Percentiles rank a stretch among this genome's conserved stretches.
Evolutionary conservation across 2,797 vertebrate species (phyloP).

Genomic region (Semotilus atromaculatus): DNA sequence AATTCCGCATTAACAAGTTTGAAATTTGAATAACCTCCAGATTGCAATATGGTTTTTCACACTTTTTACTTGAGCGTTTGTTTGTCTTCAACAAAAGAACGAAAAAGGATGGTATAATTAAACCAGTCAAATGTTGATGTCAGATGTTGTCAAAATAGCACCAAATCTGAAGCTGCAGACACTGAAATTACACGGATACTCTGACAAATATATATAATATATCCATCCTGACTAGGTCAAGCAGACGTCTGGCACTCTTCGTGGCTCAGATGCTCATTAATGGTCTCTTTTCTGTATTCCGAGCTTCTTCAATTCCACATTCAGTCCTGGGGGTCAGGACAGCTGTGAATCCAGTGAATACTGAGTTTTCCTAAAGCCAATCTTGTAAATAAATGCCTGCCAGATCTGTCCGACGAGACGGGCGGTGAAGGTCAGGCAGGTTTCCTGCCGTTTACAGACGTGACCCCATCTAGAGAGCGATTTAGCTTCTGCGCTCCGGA

Average conservation of each 20-base stretch:
- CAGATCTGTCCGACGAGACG: slow-evolving; percentile 18
- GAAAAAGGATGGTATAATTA: not conserved
- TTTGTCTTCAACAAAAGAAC: not conserved
- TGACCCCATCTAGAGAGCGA: slow-evolving; percentile 34
- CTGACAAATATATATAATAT: slow-evolving; percentile 10
- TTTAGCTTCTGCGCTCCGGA: slow-evolving; percentile 29
- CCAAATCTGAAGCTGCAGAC: not conserved
- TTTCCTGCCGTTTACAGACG: slow-evolving; percentile 20
- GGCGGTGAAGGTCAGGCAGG: slow-evolving; percentile 24
- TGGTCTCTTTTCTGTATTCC: slow-evolving; percentile 7
- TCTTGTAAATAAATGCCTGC: slow-evolving; percentile 41
- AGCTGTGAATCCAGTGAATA: slow-evolving; percentile 35
- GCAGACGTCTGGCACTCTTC: not conserved
- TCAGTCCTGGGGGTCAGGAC: slow-evolving; percentile 17
- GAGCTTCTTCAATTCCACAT: slow-evolving; percentile 26
- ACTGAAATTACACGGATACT: not conserved
- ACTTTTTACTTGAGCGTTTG: not conserved
- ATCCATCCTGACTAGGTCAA: slow-evolving; percentile 7
- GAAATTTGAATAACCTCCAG: not conserved
- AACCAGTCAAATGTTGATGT: too few relatives aligned
- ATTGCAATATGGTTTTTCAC: slow-evolving; percentile 17
- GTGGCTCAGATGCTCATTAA: slow-evolving; percentile 27
- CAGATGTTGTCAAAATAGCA: not conserved
- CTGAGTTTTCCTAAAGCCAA: slow-evolving; percentile 46
- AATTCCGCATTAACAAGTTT: slow-evolving; percentile 19